Percentiles rank a stretch among this genome's conserved stretches.
Evolutionary conservation across 2,113 vertebrate genomes (phyloP).

Genomic region (Callorhinus ursinus): DNA sequence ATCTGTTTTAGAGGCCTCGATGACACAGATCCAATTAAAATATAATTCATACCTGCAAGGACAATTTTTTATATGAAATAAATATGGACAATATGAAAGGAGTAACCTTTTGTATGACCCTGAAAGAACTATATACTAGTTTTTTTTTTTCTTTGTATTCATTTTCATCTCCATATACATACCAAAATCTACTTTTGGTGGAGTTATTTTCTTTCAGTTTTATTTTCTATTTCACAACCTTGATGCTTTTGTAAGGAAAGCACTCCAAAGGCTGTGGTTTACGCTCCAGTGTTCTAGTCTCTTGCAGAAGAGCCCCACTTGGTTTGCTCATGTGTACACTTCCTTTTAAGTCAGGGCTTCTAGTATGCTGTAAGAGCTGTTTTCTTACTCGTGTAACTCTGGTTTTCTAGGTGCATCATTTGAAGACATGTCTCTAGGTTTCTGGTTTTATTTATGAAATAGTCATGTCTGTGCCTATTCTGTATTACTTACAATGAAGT

Average conservation of each 20-base stretch:
- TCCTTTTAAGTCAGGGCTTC: background rate
- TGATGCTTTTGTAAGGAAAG: background rate
- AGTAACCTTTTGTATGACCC: background rate
- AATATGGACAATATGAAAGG: background rate
- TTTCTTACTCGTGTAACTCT: background rate
- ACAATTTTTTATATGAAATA: background rate
- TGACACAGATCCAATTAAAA: background rate
- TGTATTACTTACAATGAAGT: background rate
- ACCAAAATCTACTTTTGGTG: background rate
- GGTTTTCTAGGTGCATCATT: background rate
- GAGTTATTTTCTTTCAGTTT: background rate
- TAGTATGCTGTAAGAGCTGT: background rate
- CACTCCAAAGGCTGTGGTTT: background rate
- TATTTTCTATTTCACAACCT: background rate
- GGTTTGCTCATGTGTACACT: background rate
- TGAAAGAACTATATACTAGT: background rate
- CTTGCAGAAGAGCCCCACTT: background rate
- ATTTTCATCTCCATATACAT: background rate
- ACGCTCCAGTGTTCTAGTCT: accelerated
- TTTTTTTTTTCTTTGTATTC: background rate
- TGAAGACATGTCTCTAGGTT: background rate
- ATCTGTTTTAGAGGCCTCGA: background rate
- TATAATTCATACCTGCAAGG: background rate
- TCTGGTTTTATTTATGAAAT: slow-evolving; percentile 1
- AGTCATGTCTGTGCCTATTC: background rate